A percentile compares a stretch with the other conserved stretches of the same genome.
phyloP scores from a whole-genome alignment of 2,888 invertebrate species.

The Ctenicera cuprea region DNA sequence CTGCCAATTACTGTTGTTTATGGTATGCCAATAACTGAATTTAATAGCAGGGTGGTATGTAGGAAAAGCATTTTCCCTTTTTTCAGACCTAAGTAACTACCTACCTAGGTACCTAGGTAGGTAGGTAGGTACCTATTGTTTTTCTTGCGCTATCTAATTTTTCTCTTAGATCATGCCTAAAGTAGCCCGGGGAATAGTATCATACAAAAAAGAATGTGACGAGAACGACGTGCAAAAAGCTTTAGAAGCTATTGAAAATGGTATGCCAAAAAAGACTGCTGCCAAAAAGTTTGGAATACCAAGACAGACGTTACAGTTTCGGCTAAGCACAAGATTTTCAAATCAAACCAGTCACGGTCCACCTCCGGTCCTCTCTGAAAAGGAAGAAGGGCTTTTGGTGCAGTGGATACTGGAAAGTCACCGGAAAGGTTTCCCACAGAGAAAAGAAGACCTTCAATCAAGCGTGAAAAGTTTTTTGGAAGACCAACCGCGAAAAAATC shows the following conservation, averaged over 20 bases:
- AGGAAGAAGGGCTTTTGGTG: not conserved
- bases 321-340: not conserved
- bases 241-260: constrained; percentile 2
- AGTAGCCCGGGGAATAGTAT: no score
- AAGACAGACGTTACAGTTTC: not conserved
- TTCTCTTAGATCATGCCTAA: no score
- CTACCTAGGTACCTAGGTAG: no score
- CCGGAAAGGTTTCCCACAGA: not conserved
- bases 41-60: no score
- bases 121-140: no score
- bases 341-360: not conserved
- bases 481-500: not conserved
- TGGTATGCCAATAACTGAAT: no score
- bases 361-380: not conserved
- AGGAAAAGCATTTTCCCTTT: no score
- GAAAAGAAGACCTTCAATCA: not conserved
- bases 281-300: not conserved
- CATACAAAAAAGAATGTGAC: not conserved
- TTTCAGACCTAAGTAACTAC: no score
- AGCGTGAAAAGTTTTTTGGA: not conserved
- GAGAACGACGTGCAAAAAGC: not conserved
- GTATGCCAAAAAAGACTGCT: not conserved
- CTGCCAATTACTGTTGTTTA: no score
- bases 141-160: no score
- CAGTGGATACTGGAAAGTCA: not conserved